Evolutionary conservation across 2,888 invertebrate genomes (phyloP), one percentile per base, ranked within the genome.

Genomic region (Gonocerus acuteangulatus): DNA sequence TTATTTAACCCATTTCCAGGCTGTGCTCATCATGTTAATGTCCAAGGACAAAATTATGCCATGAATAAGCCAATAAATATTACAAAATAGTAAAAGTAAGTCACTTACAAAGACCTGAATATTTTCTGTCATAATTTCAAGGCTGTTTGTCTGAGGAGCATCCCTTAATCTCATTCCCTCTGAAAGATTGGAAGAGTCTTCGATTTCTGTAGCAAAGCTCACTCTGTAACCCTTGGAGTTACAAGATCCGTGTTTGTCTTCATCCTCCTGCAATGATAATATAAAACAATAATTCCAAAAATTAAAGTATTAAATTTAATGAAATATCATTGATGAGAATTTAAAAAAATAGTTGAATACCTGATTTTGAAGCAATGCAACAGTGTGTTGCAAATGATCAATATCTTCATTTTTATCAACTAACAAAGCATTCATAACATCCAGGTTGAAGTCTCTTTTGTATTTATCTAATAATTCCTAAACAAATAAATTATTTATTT

Each of bases 321-420:
- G 21, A 47, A 47, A 19, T 18, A 9, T 19, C 1, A 47, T 13
- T 13, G 1, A 21, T 21, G 13, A 13, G 19, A 4, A 56, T 19
- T 22, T 2, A 58, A 13, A 47, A 44, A 23, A 11, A 11, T 48
- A n/a, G n/a, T n/a, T 48, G 15, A 9, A 39, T 54, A 54, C 54
- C 44, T 57, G 57, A n/a, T 19, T 47, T 39, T 57, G 65, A 6
- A 64, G 42, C 45, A 60, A 44, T 16, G 78, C 76, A 39, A 69
- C 63, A 47, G 62, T 63, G 15, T 65, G 59, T 42, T 80, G 78
- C 23, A 87, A 71, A 56, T 77, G 76, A 62, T 83, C 81, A 32
- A 85, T 84, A 67, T 88, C 83, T 34, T 81, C 81, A 65, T 85
- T 86, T 69, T 87, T 88, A 68, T 84, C 84, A 0, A 80, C 79